These are phyloP conservation scores for Thalassophryne amazonica DNA, from an alignment of 2,797 vertebrate species.

Conservation along the genomic window DNA sequence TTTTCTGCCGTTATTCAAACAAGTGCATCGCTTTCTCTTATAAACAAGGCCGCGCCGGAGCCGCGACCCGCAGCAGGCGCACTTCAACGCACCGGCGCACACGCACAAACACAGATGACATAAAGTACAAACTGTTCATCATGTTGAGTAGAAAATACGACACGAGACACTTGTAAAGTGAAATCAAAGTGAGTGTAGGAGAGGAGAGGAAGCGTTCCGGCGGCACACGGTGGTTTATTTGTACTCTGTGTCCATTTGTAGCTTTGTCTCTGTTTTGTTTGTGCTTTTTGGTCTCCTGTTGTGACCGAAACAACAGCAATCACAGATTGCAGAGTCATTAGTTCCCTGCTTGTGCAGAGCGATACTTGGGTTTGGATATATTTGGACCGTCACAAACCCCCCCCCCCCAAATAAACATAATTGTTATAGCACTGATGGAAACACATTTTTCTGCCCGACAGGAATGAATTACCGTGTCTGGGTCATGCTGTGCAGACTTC, in stretches of 20 bases:
- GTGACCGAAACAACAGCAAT: conserved; percentile 4
- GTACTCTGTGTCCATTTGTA: conserved; percentile 47
- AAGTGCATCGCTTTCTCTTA: conserved; percentile 37
- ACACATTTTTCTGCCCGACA: no score
- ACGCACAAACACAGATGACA: conserved; percentile 30
- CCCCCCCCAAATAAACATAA: no score
- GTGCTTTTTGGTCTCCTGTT: conserved; percentile 36
- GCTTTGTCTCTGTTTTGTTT: conserved; percentile 51
- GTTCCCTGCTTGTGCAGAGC: no score
- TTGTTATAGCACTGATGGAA: no score
- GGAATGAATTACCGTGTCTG: no score
- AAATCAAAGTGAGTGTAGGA: background rate
- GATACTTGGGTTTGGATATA: no score
- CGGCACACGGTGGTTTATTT: conserved; percentile 39
- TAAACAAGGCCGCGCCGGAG: conserved; percentile 34
- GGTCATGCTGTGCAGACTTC: no score
- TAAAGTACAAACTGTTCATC: background rate
- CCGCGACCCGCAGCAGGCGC: conserved; percentile 21
- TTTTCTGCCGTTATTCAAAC: conserved; percentile 59
- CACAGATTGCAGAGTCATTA: no score
- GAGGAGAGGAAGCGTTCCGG: background rate
- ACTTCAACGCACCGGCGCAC: conserved; percentile 9
- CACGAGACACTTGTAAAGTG: background rate
- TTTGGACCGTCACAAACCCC: no score
- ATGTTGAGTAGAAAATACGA: background rate